phyloP scores from a whole-genome alignment of 2,113 vertebrate genomes.

The Erpornis zantholeuca region DNA sequence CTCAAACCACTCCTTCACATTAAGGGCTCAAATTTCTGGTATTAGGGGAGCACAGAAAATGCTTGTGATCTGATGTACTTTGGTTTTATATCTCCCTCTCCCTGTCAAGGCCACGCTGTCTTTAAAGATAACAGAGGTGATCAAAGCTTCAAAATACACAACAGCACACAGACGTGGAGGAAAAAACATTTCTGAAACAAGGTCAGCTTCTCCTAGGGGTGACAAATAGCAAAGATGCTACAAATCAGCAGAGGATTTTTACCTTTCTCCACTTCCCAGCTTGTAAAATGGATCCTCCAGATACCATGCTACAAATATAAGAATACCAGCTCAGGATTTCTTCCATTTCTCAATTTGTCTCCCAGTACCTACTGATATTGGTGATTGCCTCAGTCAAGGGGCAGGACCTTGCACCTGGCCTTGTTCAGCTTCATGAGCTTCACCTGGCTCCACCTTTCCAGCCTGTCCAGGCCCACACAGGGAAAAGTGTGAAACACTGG shows the following conservation, averaged over 20 bases:
- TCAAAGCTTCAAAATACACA: neutral
- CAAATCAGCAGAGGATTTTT: neutral
- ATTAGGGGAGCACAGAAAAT: neutral
- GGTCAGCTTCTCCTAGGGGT: neutral
- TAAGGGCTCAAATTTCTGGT: neutral
- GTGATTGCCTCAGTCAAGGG: neutral
- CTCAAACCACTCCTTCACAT: neutral
- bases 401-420: neutral
- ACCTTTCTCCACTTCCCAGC: neutral
- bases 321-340: neutral
- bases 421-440: neutral
- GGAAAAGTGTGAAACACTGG: neutral
- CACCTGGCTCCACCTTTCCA: neutral
- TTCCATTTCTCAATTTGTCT: neutral
- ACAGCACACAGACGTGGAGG: neutral
- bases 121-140: neutral
- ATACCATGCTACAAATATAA: neutral
- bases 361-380: neutral
- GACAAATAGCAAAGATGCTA: neutral
- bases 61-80: neutral
- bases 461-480: neutral
- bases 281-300: neutral
- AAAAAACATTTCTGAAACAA: neutral
- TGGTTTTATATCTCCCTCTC: neutral
- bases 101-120: neutral